phyloP scores from a whole-genome alignment of 2,797 vertebrate genomes.

The Intellagama lesueurii region DNA sequence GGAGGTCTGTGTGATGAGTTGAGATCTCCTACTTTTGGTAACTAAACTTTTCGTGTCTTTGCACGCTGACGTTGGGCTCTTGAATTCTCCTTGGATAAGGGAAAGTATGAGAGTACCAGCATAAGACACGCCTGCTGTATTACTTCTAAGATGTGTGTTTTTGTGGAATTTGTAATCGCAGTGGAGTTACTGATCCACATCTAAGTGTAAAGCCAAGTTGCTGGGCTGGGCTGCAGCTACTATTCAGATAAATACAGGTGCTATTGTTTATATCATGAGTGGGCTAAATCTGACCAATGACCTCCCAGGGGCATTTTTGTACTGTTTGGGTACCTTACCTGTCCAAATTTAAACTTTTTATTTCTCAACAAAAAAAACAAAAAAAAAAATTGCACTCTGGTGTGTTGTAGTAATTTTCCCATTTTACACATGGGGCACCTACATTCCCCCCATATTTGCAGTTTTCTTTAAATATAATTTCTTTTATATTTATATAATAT shows the following conservation, averaged over 20 bases:
- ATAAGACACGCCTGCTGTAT: not conserved
- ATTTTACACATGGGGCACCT: too few species aligned
- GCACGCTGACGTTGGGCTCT: not conserved
- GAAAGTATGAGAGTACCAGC: not conserved
- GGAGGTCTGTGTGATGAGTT: not conserved
- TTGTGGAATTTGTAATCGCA: not conserved
- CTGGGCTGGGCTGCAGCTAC: not conserved
- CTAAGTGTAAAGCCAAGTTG: not conserved
- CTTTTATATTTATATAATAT: too few species aligned
- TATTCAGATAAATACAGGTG: not conserved
- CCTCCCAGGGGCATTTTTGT: too few species aligned
- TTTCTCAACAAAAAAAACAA: too few species aligned
- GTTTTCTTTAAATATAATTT: too few species aligned
- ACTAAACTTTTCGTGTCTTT: not conserved
- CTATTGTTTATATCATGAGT: not conserved
- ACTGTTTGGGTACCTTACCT: too few species aligned
- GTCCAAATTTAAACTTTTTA: too few species aligned
- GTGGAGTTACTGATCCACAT: not conserved
- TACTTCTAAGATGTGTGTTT: not conserved
- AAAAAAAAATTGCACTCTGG: too few species aligned
- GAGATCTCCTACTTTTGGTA: not conserved
- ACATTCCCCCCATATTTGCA: too few species aligned
- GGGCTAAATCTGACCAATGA: too few species aligned
- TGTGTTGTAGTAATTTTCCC: too few species aligned
- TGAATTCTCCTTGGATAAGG: not conserved